Base-by-base conservation (phyloP, 2,888 invertebrate species). In the Sinopyrophorus schimmeli region DNA sequence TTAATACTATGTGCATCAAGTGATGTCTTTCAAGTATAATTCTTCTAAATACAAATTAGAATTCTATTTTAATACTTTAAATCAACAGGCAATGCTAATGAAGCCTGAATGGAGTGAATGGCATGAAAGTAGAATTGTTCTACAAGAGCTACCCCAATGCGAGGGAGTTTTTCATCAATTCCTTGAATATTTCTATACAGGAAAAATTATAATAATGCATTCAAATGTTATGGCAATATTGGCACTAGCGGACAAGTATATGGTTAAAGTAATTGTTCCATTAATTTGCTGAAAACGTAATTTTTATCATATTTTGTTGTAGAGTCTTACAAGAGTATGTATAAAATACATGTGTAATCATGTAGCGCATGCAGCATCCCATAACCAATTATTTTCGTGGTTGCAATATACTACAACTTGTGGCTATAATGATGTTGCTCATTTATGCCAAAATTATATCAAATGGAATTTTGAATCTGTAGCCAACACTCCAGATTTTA, bases 61-160 rank as follows among this genome's bases (percentile, higher is more conserved):
- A 26, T n/a, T 2, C 10, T n/a, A 10, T 2, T 10, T 5, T 26
- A 26, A 27, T 27, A 7, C 2, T 11, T 26, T 26, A 15, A 6
- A 9, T 15, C n/a, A 30, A 21, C 3, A 24, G 86, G 87, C 89
- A n/a, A 96, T 96, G 96, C 74, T 96, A 27, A 93, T 92, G 87
- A 92, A 89, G 67, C 86, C 92, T 0, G 88, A 90, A 67, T 96
- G 95, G 95, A 87, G 83, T 38, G 96, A 96, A 70, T 91, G 92
- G 69, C 81, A 88, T 43, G 89, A 92, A 71, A 87, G 86, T 59
- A 80, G 84, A 27, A 87, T 96, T 32, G 86, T 87, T 35, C 76
- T 96, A 7, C 86, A 89, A 64, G 96, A 96, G 74, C 87, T 92
- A 6, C 85, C 89, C 0, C 83, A 85, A 40, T 95, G 94, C 67